phyloP scores from a whole-genome alignment of 1,140 invertebrate species.

The Phortica variegata region DNA sequence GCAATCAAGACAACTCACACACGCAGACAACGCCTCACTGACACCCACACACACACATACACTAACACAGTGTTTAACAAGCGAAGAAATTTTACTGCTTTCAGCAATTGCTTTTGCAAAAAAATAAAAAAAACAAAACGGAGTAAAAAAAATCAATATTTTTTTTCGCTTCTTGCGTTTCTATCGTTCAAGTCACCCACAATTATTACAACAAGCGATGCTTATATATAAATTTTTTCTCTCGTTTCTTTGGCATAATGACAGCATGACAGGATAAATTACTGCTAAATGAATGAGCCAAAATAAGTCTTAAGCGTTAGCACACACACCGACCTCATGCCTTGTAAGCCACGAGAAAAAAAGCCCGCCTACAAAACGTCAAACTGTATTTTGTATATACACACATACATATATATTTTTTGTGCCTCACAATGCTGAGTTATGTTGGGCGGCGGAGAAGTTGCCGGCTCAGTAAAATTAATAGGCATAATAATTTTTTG shows the following conservation, averaged over 20 bases:
- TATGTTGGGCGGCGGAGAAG: constrained; percentile 2
- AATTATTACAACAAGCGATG: background rate
- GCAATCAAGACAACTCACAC: constrained; percentile 15
- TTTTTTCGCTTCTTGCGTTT: no score
- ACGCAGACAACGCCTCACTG: constrained; percentile 2
- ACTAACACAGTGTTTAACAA: background rate
- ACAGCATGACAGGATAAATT: constrained; percentile 57
- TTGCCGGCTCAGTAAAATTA: constrained; percentile 51
- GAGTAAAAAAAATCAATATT: no score
- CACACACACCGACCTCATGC: no score
- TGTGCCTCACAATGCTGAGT: constrained; percentile 15
- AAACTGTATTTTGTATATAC: background rate
- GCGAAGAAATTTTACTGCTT: constrained; percentile 32
- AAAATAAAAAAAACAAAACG: no score
- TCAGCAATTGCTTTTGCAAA: constrained; percentile 51
- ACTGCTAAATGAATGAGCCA: constrained; percentile 53
- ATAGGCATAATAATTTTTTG: constrained; percentile 58
- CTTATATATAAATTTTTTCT: constrained; percentile 23
- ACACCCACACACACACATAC: background rate
- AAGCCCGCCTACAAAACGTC: no score
- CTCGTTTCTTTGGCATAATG: constrained; percentile 46
- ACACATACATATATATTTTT: constrained; percentile 20
- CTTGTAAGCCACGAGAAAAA: no score
- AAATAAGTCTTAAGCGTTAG: constrained; percentile 51
- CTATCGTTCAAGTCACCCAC: no score